Percentiles rank a stretch among this genome's conserved stretches.
Evolutionary conservation across 2,113 vertebrate genomes (phyloP).

Genomic region (Clarias gariepinus): DNA sequence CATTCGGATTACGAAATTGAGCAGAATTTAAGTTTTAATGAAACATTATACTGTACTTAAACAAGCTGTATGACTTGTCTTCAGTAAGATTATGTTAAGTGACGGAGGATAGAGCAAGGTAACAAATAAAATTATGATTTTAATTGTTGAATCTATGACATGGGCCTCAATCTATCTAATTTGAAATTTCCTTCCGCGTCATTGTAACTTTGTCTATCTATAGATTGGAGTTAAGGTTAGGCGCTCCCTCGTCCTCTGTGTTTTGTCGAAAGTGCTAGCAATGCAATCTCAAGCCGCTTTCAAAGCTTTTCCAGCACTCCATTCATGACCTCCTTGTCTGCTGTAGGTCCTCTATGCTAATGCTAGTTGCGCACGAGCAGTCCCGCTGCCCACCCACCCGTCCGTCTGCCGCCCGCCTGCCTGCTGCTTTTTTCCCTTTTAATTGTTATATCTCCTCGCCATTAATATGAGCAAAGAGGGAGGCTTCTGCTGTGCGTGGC

Average conservation of each 20-base stretch:
- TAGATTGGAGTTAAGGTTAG: not conserved
- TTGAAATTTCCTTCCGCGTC: no score
- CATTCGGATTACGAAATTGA: conserved; percentile 27
- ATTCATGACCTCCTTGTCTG: conserved; percentile 24
- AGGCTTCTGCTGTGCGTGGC: conserved; percentile 64
- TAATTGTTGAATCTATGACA: not conserved
- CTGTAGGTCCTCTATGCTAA: conserved; percentile 44
- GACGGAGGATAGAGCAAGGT: no score
- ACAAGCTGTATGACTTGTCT: not conserved
- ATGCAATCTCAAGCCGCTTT: conserved; percentile 22
- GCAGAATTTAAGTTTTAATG: not conserved
- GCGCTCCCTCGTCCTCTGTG: not conserved
- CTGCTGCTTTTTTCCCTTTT: conserved; percentile 61
- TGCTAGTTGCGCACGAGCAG: conserved; percentile 22
- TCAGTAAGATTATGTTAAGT: not conserved
- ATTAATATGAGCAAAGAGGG: conserved; percentile 73
- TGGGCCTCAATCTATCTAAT: not conserved
- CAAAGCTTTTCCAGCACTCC: conserved; percentile 15
- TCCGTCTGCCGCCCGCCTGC: conserved; percentile 33
- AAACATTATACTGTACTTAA: not conserved
- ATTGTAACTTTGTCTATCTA: no score
- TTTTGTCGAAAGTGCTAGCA: conserved; percentile 13
- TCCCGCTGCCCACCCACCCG: conserved; percentile 40
- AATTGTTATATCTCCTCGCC: conserved; percentile 72
- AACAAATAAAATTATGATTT: not conserved